A percentile compares a stretch with the other conserved stretches of the same genome.
These are phyloP conservation scores for Cataglyphis albicans DNA, from an alignment of 2,888 invertebrate species.

Conservation along the genomic window DNA sequence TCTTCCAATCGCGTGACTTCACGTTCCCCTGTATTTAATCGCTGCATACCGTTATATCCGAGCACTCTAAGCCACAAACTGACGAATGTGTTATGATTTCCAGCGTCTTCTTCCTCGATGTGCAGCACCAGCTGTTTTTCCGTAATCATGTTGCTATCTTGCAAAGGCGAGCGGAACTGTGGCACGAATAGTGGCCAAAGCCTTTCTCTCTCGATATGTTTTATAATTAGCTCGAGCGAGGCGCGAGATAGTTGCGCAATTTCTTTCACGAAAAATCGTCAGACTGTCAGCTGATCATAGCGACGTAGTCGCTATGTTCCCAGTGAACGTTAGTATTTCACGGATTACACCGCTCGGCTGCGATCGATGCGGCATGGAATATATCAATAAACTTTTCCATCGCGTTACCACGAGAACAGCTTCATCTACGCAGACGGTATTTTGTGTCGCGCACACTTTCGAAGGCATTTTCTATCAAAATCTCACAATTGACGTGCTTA, in stretches of 20 bases:
- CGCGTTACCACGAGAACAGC: conserved; percentile 69
- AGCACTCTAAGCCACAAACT: not conserved
- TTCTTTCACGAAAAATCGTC: conserved; percentile 71
- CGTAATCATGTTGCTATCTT: conserved; percentile 57
- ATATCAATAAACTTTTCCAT: conserved; percentile 79
- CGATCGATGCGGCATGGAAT: conserved; percentile 73
- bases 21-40: not conserved
- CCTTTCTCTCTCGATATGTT: conserved; percentile 65
- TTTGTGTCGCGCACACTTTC: conserved; percentile 30
- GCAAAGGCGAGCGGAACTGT: conserved; percentile 54
- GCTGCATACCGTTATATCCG: not conserved
- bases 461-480: not conserved
- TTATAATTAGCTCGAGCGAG: conserved; percentile 77
- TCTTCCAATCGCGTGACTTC: not conserved
- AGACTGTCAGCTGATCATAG: conserved; percentile 73
- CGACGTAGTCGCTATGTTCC: conserved; percentile 10
- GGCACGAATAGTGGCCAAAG: conserved; percentile 53
- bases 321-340: conserved; percentile 63
- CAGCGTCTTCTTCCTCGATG: not conserved
- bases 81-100: not conserved
- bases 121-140: not conserved
- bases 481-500: not conserved
- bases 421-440: conserved; percentile 71
- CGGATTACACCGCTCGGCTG: conserved; percentile 10
- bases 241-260: conserved; percentile 76